These are phyloP conservation scores for Galeopterus variegatus DNA, from an alignment of 2,113 vertebrate species.

Conservation along the genomic window DNA sequence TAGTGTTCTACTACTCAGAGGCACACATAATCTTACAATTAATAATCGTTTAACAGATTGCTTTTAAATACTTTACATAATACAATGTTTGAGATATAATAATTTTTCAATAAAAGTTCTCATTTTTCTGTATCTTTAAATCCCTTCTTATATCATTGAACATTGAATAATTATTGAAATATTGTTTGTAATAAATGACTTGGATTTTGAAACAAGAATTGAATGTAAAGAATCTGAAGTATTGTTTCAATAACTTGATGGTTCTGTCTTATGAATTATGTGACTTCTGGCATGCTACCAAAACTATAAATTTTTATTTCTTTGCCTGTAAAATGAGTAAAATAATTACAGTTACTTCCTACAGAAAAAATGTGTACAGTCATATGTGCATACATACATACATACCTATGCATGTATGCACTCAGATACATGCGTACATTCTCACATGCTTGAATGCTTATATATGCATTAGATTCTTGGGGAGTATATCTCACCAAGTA, in stretches of 20 bases:
- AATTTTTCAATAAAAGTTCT: not conserved
- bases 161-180: not conserved
- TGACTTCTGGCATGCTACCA: not conserved
- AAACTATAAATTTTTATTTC: not conserved
- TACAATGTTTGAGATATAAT: too few relatives aligned
- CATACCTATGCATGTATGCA: fast-evolving
- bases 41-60: not conserved
- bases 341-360: not conserved
- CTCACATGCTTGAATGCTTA: not conserved
- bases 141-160: not conserved
- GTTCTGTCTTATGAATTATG: not conserved
- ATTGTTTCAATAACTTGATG: not conserved
- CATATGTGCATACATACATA: not conserved
- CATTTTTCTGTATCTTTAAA: not conserved
- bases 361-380: not conserved
- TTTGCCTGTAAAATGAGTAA: not conserved
- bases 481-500: not conserved
- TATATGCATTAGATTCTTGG: not conserved
- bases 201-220: not conserved
- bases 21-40: not conserved
- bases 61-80: not conserved
- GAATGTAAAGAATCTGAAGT: not conserved
- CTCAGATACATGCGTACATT: not conserved
- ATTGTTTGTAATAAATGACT: not conserved
- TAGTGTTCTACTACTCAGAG: not conserved